phyloP scores from a whole-genome alignment of 2,113 vertebrate species.

The Dicerorhinus sumatrensis region DNA sequence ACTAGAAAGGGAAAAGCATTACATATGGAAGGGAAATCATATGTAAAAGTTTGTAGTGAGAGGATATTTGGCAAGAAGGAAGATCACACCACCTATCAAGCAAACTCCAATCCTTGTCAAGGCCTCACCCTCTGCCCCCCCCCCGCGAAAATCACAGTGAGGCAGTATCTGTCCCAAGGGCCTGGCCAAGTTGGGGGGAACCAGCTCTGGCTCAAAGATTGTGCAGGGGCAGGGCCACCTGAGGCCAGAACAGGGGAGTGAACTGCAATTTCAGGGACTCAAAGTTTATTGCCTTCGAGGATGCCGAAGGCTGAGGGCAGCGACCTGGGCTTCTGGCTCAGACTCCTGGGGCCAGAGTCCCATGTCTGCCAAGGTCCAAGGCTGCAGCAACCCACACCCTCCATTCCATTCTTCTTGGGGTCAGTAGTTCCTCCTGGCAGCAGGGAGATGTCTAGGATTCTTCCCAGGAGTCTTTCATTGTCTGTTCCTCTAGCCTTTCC shows the following conservation, averaged over 20 bases:
- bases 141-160: not conserved
- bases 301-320: not conserved
- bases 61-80: not conserved
- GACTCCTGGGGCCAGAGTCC: not conserved
- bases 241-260: not conserved
- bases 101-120: not conserved
- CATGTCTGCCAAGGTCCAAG: not conserved
- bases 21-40: not conserved
- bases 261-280: too few relatives aligned
- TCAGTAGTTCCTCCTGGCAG: not conserved
- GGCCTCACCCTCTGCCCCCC: not conserved
- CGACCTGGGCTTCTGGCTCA: not conserved
- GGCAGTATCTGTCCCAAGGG: not conserved
- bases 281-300: not conserved
- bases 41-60: not conserved
- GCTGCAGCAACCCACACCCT: not conserved
- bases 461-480: not conserved
- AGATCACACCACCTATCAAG: not conserved
- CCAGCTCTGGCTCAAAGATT: not conserved
- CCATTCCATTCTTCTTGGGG: not conserved
- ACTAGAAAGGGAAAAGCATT: not conserved
- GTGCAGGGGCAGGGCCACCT: not conserved
- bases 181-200: not conserved
- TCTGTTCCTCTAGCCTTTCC: not conserved
- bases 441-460: not conserved